These are phyloP conservation scores for Xenentodon cancila DNA, from an alignment of 2,797 vertebrate species.

Conservation along the genomic window DNA sequence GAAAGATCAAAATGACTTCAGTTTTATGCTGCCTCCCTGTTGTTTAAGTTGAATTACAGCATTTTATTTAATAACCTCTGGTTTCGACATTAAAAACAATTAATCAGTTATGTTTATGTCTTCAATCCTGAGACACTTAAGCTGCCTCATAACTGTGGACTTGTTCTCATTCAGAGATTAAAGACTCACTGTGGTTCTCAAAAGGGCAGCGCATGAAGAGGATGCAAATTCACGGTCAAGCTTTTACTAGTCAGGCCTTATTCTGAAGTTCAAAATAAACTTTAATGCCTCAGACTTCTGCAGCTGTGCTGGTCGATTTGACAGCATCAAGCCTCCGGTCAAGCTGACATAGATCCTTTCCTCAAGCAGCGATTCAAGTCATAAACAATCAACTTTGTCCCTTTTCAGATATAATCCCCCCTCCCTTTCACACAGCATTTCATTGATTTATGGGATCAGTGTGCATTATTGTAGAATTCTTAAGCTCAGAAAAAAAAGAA, in stretches of 20 bases:
- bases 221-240: slow-evolving; percentile 1
- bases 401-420: background rate
- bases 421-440: no score
- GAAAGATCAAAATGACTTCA: background rate
- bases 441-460: no score
- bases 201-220: slow-evolving; percentile 1
- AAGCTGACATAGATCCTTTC: slow-evolving; percentile 32
- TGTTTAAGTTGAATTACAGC: background rate
- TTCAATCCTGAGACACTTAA: slow-evolving; percentile 17
- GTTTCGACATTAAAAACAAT: background rate
- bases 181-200: slow-evolving; percentile 1
- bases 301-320: slow-evolving; percentile 32
- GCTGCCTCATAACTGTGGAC: background rate
- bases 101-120: background rate
- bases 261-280: slow-evolving; percentile 30
- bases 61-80: background rate
- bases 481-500: no score
- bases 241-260: slow-evolving; percentile 13
- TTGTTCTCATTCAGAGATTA: slow-evolving; percentile 12
- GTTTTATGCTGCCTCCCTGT: background rate
- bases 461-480: no score
- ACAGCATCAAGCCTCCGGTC: slow-evolving; percentile 39
- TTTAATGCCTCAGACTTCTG: slow-evolving; percentile 29
- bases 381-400: slow-evolving; percentile 30
- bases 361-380: slow-evolving; percentile 34